These are phyloP conservation scores for Pelecanus crispus DNA, from an alignment of 2,113 vertebrate species.

Conservation along the genomic window DNA sequence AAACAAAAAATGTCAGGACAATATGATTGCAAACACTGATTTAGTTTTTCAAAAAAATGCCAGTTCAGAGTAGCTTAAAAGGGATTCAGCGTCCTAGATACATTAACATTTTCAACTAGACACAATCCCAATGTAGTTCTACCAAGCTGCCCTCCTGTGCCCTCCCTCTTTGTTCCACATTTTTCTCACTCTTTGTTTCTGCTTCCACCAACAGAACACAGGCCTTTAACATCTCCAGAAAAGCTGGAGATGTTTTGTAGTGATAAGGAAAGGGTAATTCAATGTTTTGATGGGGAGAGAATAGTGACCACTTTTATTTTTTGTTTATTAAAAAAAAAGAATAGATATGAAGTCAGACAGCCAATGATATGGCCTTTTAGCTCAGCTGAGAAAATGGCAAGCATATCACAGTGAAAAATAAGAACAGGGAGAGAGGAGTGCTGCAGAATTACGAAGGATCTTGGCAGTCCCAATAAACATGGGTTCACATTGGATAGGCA, in stretches of 20 bases:
- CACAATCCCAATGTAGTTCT: not conserved
- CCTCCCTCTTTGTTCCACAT: not conserved
- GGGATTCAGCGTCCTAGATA: not conserved
- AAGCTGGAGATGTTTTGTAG: not conserved
- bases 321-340: not conserved
- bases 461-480: not conserved
- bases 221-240: not conserved
- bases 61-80: not conserved
- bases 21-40: not conserved
- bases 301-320: not conserved
- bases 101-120: not conserved
- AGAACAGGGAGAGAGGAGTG: rapidly evolving
- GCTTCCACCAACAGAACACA: not conserved
- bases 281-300: not conserved
- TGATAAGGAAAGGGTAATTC: not conserved
- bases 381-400: not conserved
- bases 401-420: not conserved
- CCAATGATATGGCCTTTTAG: not conserved
- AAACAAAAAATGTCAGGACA: not conserved
- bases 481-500: not conserved
- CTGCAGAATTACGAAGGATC: not conserved
- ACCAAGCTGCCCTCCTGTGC: not conserved
- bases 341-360: not conserved
- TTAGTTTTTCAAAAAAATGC: not conserved
- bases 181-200: not conserved